Evolutionary conservation across 2,797 vertebrate species (phyloP).

Genomic region (Hozukius guyotensis): DNA sequence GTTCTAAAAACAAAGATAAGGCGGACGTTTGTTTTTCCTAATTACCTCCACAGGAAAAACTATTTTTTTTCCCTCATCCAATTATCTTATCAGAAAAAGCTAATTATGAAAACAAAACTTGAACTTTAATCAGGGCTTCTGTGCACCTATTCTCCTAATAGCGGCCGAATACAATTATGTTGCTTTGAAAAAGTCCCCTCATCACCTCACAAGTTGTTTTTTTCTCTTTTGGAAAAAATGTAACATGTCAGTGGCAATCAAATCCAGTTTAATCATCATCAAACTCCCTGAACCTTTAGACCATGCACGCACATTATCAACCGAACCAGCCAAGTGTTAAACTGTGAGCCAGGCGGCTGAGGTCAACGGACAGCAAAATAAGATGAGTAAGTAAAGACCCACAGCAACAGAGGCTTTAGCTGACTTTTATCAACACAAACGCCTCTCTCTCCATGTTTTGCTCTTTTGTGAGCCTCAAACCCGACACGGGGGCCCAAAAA

Average conservation of each 20-base stretch:
- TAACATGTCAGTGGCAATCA: slow-evolving; percentile 47
- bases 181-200: slow-evolving; percentile 11
- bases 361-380: slow-evolving; percentile 48
- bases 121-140: slow-evolving; percentile 30
- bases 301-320: slow-evolving; percentile 39
- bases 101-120: slow-evolving; percentile 40
- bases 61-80: background rate
- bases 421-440: slow-evolving; percentile 57
- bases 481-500: slow-evolving; percentile 31
- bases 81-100: slow-evolving; percentile 26
- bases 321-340: slow-evolving; percentile 58
- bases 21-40: slow-evolving; percentile 23
- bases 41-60: slow-evolving; percentile 24
- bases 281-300: slow-evolving; percentile 55
- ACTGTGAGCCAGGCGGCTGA: slow-evolving; percentile 53
- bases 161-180: slow-evolving; percentile 6
- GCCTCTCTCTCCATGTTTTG: background rate
- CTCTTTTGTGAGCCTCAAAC: slow-evolving; percentile 40
- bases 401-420: slow-evolving; percentile 31
- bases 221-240: slow-evolving; percentile 16
- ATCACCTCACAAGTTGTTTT: background rate
- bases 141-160: background rate
- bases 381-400: slow-evolving; percentile 53
- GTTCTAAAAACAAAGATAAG: slow-evolving; percentile 46
- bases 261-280: slow-evolving; percentile 61